Conservation (phyloP, 2,797 vertebrate genomes). For the Odontamblyopus lacepedii region DNA sequence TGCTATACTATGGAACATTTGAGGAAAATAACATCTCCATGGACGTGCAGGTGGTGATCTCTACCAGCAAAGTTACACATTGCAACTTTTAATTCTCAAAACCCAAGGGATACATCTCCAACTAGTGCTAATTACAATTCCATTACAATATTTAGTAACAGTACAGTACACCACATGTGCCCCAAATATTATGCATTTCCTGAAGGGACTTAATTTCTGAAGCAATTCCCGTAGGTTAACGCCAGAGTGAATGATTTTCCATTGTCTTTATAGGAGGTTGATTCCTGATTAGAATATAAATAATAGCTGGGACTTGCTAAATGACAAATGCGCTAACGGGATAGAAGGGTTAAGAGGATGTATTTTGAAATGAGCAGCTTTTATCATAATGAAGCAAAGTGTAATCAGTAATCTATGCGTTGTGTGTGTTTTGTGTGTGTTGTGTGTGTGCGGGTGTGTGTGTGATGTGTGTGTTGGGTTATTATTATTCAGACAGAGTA, state of each 20-base stretch:
- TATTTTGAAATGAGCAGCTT: constrained; percentile 29
- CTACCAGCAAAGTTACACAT: background rate
- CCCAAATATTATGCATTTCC: constrained; percentile 9
- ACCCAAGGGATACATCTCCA: background rate
- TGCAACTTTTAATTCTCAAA: background rate
- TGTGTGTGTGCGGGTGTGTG: constrained; percentile 20
- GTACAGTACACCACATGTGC: background rate
- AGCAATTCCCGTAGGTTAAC: constrained; percentile 4
- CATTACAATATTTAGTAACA: constrained; percentile 1
- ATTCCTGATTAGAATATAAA: constrained; percentile 18
- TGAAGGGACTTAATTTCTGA: constrained; percentile 3
- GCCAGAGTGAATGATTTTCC: background rate
- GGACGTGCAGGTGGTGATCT: too few species aligned
- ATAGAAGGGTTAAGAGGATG: constrained; percentile 15
- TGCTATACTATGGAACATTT: too few species aligned
- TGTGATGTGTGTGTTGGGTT: constrained; percentile 20
- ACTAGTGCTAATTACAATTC: background rate
- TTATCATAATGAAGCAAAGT: constrained; percentile 42
- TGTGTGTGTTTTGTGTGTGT: background rate
- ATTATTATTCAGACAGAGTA: constrained; percentile 60
- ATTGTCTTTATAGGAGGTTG: constrained; percentile 4
- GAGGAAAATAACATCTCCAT: too few species aligned
- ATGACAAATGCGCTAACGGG: constrained; percentile 20
- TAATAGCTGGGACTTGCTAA: background rate
- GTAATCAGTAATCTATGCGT: constrained; percentile 50